These are phyloP conservation scores for Zosterops lateralis DNA, from an alignment of 2,113 vertebrate genomes.

Conservation along the genomic window DNA sequence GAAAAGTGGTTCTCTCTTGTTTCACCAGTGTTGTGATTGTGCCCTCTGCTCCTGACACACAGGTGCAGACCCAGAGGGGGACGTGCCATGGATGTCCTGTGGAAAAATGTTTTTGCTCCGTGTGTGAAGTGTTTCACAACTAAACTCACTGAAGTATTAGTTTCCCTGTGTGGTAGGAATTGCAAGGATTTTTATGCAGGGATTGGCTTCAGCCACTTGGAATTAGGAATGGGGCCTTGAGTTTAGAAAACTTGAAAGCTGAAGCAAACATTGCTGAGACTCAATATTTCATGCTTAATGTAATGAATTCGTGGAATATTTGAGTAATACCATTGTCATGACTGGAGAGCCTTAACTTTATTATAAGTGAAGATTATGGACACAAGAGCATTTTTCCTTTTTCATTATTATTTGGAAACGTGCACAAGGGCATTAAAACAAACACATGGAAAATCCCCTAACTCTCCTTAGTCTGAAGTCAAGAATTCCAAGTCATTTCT, in stretches of 20 bases:
- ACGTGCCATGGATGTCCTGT: fast-evolving
- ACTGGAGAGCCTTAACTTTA: slow-evolving; percentile 10
- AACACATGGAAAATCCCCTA: slow-evolving; percentile 46
- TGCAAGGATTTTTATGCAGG: neutral
- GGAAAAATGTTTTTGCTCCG: neutral
- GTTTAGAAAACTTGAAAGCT: neutral
- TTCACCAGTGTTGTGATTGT: neutral
- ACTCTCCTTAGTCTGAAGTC: slow-evolving; percentile 51
- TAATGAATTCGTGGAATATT: slow-evolving; percentile 33
- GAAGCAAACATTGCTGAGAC: neutral
- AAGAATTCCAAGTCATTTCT: slow-evolving; percentile 53
- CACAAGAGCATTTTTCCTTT: slow-evolving; percentile 48
- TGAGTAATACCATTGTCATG: slow-evolving; percentile 1
- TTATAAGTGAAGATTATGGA: neutral
- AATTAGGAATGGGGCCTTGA: neutral
- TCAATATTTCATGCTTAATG: slow-evolving; percentile 7
- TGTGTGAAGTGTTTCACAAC: neutral
- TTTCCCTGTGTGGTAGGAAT: neutral
- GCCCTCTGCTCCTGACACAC: neutral
- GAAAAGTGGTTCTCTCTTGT: slow-evolving; percentile 43
- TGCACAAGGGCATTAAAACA: slow-evolving; percentile 53
- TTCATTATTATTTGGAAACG: slow-evolving; percentile 51
- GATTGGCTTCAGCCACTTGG: neutral
- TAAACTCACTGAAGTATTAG: fast-evolving
- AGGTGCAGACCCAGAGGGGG: neutral